phyloP scores from a whole-genome alignment of 2,797 vertebrate genomes.

The Platalea minor region DNA sequence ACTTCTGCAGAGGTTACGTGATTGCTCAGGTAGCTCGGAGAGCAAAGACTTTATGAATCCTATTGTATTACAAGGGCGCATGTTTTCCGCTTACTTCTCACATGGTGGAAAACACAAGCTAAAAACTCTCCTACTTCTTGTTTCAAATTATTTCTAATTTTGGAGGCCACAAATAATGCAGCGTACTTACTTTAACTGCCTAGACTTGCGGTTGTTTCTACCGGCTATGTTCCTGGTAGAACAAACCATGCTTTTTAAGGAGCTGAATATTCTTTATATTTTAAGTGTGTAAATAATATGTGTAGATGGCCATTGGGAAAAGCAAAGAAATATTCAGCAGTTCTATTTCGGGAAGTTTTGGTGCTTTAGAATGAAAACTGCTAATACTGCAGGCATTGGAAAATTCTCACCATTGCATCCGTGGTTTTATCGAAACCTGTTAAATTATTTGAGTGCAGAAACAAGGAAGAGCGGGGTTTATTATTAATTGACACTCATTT shows the following conservation, averaged over 20 bases:
- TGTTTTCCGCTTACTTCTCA: constrained; percentile 34
- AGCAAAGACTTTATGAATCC: constrained; percentile 50
- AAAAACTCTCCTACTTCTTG: constrained; percentile 53
- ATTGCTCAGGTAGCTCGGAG: constrained; percentile 60
- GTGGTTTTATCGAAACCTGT: constrained; percentile 71
- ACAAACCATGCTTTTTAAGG: constrained; percentile 59
- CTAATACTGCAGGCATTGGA: constrained; percentile 55
- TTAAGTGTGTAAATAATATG: constrained; percentile 1
- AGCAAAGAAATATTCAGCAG: constrained; percentile 57
- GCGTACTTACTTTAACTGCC: background rate
- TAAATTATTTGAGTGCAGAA: constrained; percentile 69
- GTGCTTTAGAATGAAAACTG: constrained; percentile 72
- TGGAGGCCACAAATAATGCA: background rate
- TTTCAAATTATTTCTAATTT: constrained; percentile 55
- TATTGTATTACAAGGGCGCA: constrained; percentile 5
- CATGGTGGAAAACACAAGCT: background rate
- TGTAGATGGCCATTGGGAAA: constrained; percentile 56
- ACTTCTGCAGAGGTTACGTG: constrained; percentile 54
- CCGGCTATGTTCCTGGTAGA: constrained; percentile 28
- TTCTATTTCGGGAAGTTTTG: constrained; percentile 71
- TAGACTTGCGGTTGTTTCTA: constrained; percentile 35
- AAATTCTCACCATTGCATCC: constrained; percentile 66
- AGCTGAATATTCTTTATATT: constrained; percentile 65
- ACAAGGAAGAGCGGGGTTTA: constrained; percentile 47
- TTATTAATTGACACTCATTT: constrained; percentile 81